Evolutionary conservation across 2,113 vertebrate genomes (phyloP), one percentile per base, ranked within the genome.

Genomic region (Thalassoma bifasciatum): DNA sequence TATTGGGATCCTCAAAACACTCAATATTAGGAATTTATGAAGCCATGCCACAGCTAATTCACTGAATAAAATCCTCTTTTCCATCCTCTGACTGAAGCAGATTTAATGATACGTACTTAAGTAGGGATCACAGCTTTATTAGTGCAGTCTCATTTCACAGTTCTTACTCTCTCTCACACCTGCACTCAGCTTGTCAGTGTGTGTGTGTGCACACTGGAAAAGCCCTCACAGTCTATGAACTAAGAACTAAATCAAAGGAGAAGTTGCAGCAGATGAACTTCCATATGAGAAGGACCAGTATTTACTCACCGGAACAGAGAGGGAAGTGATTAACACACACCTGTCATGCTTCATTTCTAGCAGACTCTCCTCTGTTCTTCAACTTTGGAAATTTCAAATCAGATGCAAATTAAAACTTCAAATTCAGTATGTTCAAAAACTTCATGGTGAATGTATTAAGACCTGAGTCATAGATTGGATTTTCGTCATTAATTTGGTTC

Each of bases 71-170:
- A 82, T 85, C 68, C 66, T 64, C 53, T 56, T 78, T 66, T 12
- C 23, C 12, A 30, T 53, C 42, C 10, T 19, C 57, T n/a, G 60
- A 70, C 63, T 63, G 50, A 53, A 66, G 56, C 59, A 63, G 63
- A 84, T 74, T 63, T 62, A 70, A 75, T 70, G 71, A 82, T 67
- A 51, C 68, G 79, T 58, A 40, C 22, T 72, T 57, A 75, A 84
- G 79, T 23, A 52, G 54, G 59, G 75, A 84, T 79, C 51, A 53
- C 19, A 60, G 67, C 67, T 80, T 59, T 50, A 63, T 67, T 53
- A 58, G 30, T 36, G n/a, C 3, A 75, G 61, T 72, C 57, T 67
- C 21, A 71, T 59, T 71, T 74, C 60, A 78, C 81, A 47, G 42
- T n/a, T 73, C 47, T 60, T 59, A 37, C 61, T 21, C 60, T 3